Conservation (phyloP, 2,888 invertebrate species). For the Phragmatobia fuliginosa region DNA sequence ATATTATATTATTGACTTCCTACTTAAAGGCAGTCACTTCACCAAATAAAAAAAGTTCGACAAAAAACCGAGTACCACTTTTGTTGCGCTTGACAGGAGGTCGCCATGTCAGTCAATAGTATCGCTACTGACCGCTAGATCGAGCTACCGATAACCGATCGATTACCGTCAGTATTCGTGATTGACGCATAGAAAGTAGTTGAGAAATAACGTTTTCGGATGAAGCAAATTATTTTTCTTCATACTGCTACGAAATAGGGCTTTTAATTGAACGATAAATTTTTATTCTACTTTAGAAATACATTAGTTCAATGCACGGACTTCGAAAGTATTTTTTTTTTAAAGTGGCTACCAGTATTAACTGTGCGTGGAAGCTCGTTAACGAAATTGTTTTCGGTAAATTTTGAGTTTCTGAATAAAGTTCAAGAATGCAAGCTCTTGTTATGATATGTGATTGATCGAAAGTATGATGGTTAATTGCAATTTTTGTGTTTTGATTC, state of each 20-base stretch:
- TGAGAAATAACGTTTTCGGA: slow-evolving; percentile 31
- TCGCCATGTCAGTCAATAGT: slow-evolving; percentile 57
- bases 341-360: slow-evolving; percentile 73
- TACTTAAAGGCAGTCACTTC: slow-evolving; percentile 1
- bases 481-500: slow-evolving; percentile 29
- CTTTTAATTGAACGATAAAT: slow-evolving; percentile 42
- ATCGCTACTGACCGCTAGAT: slow-evolving; percentile 76
- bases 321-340: slow-evolving; percentile 51
- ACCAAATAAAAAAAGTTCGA: slow-evolving; percentile 8
- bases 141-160: slow-evolving; percentile 73
- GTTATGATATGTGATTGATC: slow-evolving; percentile 53
- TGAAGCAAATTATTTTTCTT: slow-evolving; percentile 20
- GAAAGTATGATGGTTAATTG: slow-evolving; percentile 40
- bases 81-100: slow-evolving; percentile 36
- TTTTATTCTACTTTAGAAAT: slow-evolving; percentile 28
- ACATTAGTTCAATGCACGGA: slow-evolving; percentile 37
- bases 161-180: slow-evolving; percentile 72
- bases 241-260: slow-evolving; percentile 52
- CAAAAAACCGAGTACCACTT: slow-evolving; percentile 14
- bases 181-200: slow-evolving; percentile 75
- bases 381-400: slow-evolving; percentile 72
- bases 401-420: slow-evolving; percentile 59
- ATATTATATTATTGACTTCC: slow-evolving; percentile 10
- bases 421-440: slow-evolving; percentile 49
- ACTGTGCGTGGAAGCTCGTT: slow-evolving; percentile 66